Base-by-base conservation (phyloP, 2,113 vertebrate species). In the Morone chrysops region DNA sequence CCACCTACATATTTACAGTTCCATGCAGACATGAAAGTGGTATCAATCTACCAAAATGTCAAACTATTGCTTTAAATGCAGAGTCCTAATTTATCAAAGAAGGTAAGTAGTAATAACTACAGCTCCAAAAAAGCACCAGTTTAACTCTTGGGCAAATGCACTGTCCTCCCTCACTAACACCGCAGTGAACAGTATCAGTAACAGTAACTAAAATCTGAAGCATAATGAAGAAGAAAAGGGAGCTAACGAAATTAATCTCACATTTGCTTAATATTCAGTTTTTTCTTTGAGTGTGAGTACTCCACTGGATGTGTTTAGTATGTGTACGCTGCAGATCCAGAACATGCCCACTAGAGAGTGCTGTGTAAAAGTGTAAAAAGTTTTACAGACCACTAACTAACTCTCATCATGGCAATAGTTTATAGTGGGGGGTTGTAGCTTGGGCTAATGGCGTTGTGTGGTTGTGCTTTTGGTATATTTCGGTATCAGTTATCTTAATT, bases 261-360 rank as follows among this genome's bases (percentile, higher is more conserved):
- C 40, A 50, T 60, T 57, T 45, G 53, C 43, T 78, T 70, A 57
- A 43, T 59, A 57, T 47, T 51, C 45, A 63, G 11, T 45, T 56
- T 11, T 17, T 75, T 22, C 36, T 70, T 66, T 48, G 25, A 71
- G 56, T 78, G 87, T 60, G 70, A 70, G 70, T 72, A 80, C 65
- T 83, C 81, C 75, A 85, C 80, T 50, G 63, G 79, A 69, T 87
- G 85, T 81, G 82, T 87, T 75, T 76, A 56, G 72, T 45, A 69
- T 69, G 60, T 83, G 87, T 81, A 89, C 84, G 70, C 50, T 91
- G 93, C 90, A 87, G 72, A 86, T 89, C 40, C 83, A 89, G 22
- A 70, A 50, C 18, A 80, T 89, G 86, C 43, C 93, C 94, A 94
- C 92, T 87, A 94, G 94, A 94, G 89, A 67, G 91, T 75, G 88